Evolutionary conservation across 2,797 vertebrate genomes (phyloP).

Genomic region (Myotis planiceps): DNA sequence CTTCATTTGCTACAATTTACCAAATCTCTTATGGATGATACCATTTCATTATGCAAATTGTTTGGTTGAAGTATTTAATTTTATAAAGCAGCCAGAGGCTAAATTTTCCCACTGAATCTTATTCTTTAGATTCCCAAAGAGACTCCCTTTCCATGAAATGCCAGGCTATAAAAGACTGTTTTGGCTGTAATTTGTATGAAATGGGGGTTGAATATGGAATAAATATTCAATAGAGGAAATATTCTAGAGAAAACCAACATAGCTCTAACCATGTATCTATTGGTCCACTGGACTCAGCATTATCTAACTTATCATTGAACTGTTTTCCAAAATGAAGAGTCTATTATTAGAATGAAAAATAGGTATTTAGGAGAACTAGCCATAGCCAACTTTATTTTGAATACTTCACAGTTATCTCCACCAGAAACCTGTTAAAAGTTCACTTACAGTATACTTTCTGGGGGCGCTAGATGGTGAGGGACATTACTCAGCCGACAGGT

Average conservation of each 20-base stretch:
- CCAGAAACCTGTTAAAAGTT: conserved; percentile 41
- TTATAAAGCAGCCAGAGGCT: conserved; percentile 69
- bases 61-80: conserved; percentile 72
- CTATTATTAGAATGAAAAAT: conserved; percentile 30
- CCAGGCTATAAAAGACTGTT: conserved; percentile 23
- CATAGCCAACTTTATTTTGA: conserved; percentile 28
- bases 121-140: conserved; percentile 73
- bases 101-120: conserved; percentile 37
- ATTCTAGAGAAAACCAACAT: neutral
- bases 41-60: conserved; percentile 71
- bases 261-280: neutral
- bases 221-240: conserved; percentile 46
- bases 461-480: conserved; percentile 61
- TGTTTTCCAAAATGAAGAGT: conserved; percentile 49
- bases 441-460: conserved; percentile 59
- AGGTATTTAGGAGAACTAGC: neutral
- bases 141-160: conserved; percentile 54
- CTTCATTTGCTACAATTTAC: conserved; percentile 60
- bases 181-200: conserved; percentile 46
- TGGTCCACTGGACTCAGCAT: neutral
- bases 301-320: conserved; percentile 5
- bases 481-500: conserved; percentile 77
- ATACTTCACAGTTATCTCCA: conserved; percentile 16
- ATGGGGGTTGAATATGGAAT: neutral
- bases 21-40: conserved; percentile 64